phyloP scores from a whole-genome alignment of 2,113 vertebrate species.

The Gopherus flavomarginatus region DNA sequence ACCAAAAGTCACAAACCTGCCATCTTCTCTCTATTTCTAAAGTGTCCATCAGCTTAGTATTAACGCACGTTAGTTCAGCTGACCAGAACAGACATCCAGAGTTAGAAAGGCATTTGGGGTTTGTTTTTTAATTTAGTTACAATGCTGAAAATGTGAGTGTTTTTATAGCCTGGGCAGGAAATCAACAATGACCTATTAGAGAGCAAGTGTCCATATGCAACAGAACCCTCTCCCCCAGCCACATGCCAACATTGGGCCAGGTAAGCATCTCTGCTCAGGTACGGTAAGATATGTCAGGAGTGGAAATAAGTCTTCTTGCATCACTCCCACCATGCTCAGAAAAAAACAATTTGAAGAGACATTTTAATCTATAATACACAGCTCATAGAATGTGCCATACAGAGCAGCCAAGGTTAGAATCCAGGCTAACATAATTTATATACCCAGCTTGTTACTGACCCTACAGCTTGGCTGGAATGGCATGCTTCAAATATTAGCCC shows the following conservation, averaged over 20 bases:
- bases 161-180: neutral
- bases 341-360: neutral
- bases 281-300: neutral
- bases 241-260: neutral
- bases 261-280: neutral
- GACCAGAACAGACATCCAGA: neutral
- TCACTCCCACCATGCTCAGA: neutral
- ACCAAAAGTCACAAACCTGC: neutral
- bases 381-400: neutral
- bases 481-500: neutral
- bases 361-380: neutral
- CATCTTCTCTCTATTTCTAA: neutral
- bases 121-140: neutral
- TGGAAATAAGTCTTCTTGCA: conserved; percentile 5
- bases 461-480: neutral
- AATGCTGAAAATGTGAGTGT: neutral
- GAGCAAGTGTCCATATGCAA: neutral
- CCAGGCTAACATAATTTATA: neutral
- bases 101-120: neutral
- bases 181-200: neutral
- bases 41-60: neutral
- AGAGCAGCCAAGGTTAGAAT: neutral
- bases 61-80: neutral
- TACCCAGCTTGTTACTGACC: neutral
- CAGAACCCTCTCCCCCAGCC: neutral